Evolutionary conservation across 2,113 vertebrate genomes (phyloP), one percentile per base, ranked within the genome.

Genomic region (Corythornis vintsioides): DNA sequence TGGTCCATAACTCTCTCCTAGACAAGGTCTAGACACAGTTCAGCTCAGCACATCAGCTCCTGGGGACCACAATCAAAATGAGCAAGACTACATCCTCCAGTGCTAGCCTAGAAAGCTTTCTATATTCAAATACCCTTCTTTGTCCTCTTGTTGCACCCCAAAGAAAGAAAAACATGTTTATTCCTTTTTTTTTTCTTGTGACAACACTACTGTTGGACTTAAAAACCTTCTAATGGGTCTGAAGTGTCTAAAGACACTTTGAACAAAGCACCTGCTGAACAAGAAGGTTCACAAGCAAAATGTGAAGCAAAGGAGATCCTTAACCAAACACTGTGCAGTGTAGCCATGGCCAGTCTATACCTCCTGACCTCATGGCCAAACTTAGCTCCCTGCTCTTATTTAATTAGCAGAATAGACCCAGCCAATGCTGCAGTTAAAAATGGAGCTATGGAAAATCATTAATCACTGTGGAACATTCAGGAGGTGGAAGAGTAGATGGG

Each of bases 301-400:
- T 3, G 5, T 0, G 56, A 45, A 5, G 29, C n/a, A 8, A 43
- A 50, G 15, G 14, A 47, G 13, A 33, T 7, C 3, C 53, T 10
- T 20, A 33, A 17, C 10, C 31, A 3, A 17, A 26, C 3, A 9
- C 20, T 9, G 3, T 0, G 9, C 2, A 31, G 31, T 0, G 13
- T n/a, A 12, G 53, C n/a, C 0, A 0, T 13, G 10, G 3, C 17
- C 22, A 3, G 4, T 4, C 6, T 4, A 16, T 55, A 11, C 11
- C 40, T 43, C 16, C 2, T 13, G 43, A 28, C 9, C 7, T 70
- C 29, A 10, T 5, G 25, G 59, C 19, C 45, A 29, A 18, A 55
- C 7, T 33, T 6, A 4, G 10, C 40, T 42, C 17, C 26, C 25
- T 4, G 4, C 2, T 75, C 20, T 40, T 26, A 6, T 70, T 93